A percentile compares a stretch with the other conserved stretches of the same genome.
Evolutionary conservation across 2,797 vertebrate species (phyloP).

Genomic region (Phataginus tricuspis): DNA sequence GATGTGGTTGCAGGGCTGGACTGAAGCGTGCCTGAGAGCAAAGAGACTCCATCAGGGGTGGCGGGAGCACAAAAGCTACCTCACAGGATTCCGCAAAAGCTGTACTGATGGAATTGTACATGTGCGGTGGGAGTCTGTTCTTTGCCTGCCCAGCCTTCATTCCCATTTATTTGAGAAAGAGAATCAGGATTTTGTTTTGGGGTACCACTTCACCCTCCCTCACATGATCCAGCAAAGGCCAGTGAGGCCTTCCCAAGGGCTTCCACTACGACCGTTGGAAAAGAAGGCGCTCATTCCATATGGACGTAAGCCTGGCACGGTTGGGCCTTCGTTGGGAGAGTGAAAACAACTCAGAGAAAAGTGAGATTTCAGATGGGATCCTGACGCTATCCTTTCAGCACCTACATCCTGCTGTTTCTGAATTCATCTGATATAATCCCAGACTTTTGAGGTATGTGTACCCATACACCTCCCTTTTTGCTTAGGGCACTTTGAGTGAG

Average conservation of each 20-base stretch:
- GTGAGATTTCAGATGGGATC: neutral
- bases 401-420: neutral
- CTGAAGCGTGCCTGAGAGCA: slow-evolving; percentile 92
- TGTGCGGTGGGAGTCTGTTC: neutral
- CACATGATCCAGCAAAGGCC: neutral
- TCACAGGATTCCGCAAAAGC: neutral
- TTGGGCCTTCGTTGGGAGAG: neutral
- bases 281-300: neutral
- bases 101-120: fast-evolving
- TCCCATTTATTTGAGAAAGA: neutral
- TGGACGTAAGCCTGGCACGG: neutral
- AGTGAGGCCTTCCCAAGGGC: neutral
- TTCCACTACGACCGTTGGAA: neutral
- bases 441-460: neutral
- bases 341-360: neutral
- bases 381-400: neutral
- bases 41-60: neutral
- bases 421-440: neutral
- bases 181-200: neutral
- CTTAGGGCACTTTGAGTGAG: neutral
- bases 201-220: neutral
- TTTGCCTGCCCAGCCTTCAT: neutral
- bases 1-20: slow-evolving; percentile 92
- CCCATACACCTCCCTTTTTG: neutral
- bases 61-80: neutral